Evolutionary conservation across 2,888 invertebrate genomes (phyloP), one percentile per base, ranked within the genome.

Genomic region (Balanococcus diminutus): DNA sequence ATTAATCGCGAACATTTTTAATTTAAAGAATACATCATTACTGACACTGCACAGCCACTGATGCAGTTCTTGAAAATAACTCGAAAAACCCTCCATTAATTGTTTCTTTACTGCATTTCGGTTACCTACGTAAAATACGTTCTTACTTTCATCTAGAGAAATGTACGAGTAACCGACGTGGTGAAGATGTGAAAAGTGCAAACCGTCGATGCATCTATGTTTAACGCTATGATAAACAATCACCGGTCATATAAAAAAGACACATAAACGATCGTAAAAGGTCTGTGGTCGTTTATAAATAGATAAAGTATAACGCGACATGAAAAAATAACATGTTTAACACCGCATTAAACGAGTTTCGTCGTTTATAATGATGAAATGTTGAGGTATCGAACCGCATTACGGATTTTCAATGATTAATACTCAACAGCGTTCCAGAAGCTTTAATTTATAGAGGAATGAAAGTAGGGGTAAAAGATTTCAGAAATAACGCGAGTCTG

Each of bases 1-100:
- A 31, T 31, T n/a, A 31, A 72, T 72, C 72, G 72, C 72, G 72
- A 72, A 72, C 72, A 72, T 72, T 16, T 72, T 31, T 31, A 72
- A 9, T 22, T 56, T 56, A 22, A 22, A 56, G 22, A 56, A 22
- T 8, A 56, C 22, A 22, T 19, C 51, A 19, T 22, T 56, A 22
- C 56, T 51, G 6, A 9, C 56, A 56, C 56, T 6, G 22, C 56
- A 56, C 56, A 56, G 22, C 56, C 56, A 56, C 56, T 56, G 22
- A 8, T 11, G 56, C 8, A 56, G 9, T 22, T 56, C 22, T 56
- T 56, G 56, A 22, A 56, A 56, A 56, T 22, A 56, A 56, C 51
- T 56, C 56, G 56, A 56, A 56, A 56, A 2, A 2, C 9, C 6
- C 22, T 56, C 22, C 56, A 42, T 36, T 36, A 6, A 4, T 36